These are phyloP conservation scores for Spisula subtruncata DNA, from an alignment of 2,888 invertebrate genomes.

Conservation along the genomic window DNA sequence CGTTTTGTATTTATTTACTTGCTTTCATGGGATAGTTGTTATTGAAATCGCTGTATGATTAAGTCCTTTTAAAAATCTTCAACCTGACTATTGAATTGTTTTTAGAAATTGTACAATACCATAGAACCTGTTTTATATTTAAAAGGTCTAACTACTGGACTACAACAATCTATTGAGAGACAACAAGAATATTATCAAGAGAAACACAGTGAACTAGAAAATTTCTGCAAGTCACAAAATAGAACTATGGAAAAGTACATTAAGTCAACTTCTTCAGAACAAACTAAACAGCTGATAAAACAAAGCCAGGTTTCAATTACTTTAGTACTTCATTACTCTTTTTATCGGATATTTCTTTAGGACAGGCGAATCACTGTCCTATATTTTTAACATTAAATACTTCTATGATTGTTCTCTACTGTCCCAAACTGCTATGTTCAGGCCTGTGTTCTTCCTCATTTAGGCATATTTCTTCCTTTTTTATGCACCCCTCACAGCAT, in stretches of 20 bases:
- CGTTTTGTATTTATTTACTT: too few species aligned
- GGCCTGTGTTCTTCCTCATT: too few species aligned
- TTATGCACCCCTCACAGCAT: too few species aligned
- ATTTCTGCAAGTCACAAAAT: conserved; percentile 58
- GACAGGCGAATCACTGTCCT: too few species aligned
- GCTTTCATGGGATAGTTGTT: too few species aligned
- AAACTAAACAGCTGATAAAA: conserved; percentile 56
- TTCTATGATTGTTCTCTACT: too few species aligned
- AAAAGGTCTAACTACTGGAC: conserved; percentile 43
- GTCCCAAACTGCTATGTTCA: too few species aligned
- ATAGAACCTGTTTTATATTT: not conserved
- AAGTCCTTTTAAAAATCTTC: too few species aligned
- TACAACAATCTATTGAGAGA: conserved; percentile 26
- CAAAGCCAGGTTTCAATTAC: conserved; percentile 51
- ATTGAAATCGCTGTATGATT: too few species aligned
- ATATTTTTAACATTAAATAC: too few species aligned
- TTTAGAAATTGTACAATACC: not conserved
- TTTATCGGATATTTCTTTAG: not conserved
- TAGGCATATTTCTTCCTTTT: too few species aligned
- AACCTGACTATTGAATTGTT: not conserved
- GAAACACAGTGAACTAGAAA: conserved; percentile 57
- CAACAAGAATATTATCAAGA: conserved; percentile 48
- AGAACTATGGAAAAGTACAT: conserved; percentile 56
- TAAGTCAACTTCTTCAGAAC: conserved; percentile 52
- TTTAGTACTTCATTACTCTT: not conserved